Evolutionary conservation across 2,113 vertebrate species (phyloP), one percentile per base, ranked within the genome.

Genomic region (Muntiacus reevesi): DNA sequence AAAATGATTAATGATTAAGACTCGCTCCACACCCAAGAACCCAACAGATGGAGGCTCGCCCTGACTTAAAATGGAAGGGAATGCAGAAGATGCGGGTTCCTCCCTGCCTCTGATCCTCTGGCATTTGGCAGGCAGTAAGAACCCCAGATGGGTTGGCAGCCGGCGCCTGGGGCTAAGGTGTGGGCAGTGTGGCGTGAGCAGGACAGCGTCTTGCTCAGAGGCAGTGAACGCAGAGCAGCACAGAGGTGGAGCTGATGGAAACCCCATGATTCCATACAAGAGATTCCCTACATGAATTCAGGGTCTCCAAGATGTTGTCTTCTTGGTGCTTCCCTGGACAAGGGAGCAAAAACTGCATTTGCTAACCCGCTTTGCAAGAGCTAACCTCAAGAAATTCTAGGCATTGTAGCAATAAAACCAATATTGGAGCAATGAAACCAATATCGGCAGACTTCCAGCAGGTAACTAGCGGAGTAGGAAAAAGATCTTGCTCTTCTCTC

Each of bases 1-100:
- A 17, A 76, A 55, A 45, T 27, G 43, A 82, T 40, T 71, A 64
- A n/a, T 27, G 30, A 67, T 40, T 62, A 74, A n/a, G 3, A 27
- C 21, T 30, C 60, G 10, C 55, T 81, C 57, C 71, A 57, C 27
- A 33, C 55, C 79, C 90, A 50, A 85, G 59, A 87, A 52, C 43
- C 47, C 30, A 3, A 76, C 90, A 92, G 87, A 74, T 54, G 79
- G 40, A 30, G 28, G 16, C 25, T 74, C 4, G 30, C n/a, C 91
- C 55, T 8, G 86, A 87, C 74, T 97, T 93, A 92, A 94, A 94
- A 87, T 17, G 47, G 94, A 97, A 97, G 81, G 74, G 90, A 94
- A 97, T 97, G 90, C 47, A 36, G 86, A 90, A 87, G 83, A 74
- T 9, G 36, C 36, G 7, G 28, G 27, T 50, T 62, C n/a, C 71